Percentiles rank a stretch among this genome's conserved stretches.
These are phyloP conservation scores for Micrasema minimum DNA, from an alignment of 1,140 invertebrate genomes.

Conservation along the genomic window DNA sequence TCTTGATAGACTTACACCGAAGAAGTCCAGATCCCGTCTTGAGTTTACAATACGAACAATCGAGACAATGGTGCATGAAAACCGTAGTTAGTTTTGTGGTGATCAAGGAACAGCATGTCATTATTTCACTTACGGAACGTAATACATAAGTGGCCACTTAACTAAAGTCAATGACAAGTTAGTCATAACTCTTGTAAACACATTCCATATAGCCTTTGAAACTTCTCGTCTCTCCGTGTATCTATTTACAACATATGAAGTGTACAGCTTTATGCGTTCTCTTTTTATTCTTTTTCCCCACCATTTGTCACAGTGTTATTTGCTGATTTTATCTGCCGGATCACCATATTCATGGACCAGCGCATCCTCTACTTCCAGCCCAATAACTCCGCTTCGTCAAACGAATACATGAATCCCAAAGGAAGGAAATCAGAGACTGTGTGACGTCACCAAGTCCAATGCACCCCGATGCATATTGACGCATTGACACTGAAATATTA, in stretches of 20 bases:
- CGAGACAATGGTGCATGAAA: too few species aligned
- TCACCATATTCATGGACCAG: slow-evolving; percentile 10
- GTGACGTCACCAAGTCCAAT: slow-evolving; percentile 40
- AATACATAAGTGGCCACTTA: too few species aligned
- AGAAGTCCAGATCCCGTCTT: too few species aligned
- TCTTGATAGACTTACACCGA: too few species aligned
- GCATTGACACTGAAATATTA: slow-evolving; percentile 42
- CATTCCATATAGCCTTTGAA: too few species aligned
- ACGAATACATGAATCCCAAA: slow-evolving; percentile 40
- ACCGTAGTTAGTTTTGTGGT: too few species aligned
- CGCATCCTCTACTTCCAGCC: slow-evolving; percentile 5
- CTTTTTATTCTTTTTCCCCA: neutral
- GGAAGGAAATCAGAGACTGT: slow-evolving; percentile 27
- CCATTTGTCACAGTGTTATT: neutral
- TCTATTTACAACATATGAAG: neutral
- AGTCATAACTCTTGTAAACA: too few species aligned
- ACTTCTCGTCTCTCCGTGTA: too few species aligned
- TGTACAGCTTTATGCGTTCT: neutral
- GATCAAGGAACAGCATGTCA: too few species aligned
- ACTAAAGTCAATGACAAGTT: too few species aligned
- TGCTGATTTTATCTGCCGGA: neutral
- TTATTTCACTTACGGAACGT: too few species aligned
- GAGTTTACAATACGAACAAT: too few species aligned
- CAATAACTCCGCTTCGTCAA: neutral
- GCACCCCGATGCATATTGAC: slow-evolving; percentile 33